Evolutionary conservation across 2,797 vertebrate species (phyloP).

Genomic region (Lagocephalus sceleratus): DNA sequence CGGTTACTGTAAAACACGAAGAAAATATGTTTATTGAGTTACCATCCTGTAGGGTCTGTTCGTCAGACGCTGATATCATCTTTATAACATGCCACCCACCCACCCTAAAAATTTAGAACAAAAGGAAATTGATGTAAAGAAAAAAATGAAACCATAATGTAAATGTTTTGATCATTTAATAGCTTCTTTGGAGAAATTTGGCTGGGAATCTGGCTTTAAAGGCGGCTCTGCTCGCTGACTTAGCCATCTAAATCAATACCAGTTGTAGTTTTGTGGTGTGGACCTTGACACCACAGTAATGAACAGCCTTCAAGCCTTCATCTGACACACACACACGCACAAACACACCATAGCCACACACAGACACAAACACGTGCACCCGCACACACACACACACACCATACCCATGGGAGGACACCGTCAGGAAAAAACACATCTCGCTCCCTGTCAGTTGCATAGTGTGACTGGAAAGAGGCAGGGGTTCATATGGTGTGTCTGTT

Average conservation of each 20-base stretch:
- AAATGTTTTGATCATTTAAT: conserved; percentile 45
- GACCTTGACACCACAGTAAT: conserved; percentile 54
- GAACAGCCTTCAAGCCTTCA: conserved; percentile 39
- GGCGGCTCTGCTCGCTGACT: conserved; percentile 16
- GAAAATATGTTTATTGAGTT: conserved; percentile 40
- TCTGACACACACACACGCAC: conserved; percentile 29
- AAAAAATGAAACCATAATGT: conserved; percentile 42
- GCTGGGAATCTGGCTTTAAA: conserved; percentile 23
- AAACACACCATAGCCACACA: too few species aligned
- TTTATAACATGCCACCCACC: conserved; percentile 16
- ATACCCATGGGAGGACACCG: conserved; percentile 62
- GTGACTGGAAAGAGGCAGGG: conserved; percentile 53
- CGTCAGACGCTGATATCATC: conserved; percentile 11
- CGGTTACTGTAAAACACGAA: conserved; percentile 14
- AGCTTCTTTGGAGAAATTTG: conserved; percentile 26
- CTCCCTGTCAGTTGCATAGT: conserved; percentile 39
- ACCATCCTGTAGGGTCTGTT: conserved; percentile 42
- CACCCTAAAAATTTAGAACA: conserved; percentile 27
- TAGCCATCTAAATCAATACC: conserved; percentile 49
- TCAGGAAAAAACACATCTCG: conserved; percentile 72
- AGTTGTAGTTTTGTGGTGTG: conserved; percentile 39
- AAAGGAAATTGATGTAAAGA: conserved; percentile 30
- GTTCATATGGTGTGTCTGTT: conserved; percentile 17
- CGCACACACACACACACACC: conserved; percentile 48
- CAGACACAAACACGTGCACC: conserved; percentile 32